A percentile compares a stretch with the other conserved stretches of the same genome.
Evolutionary conservation across 2,113 vertebrate genomes (phyloP).

Genomic region (Cyphomyrus plagiostoma): DNA sequence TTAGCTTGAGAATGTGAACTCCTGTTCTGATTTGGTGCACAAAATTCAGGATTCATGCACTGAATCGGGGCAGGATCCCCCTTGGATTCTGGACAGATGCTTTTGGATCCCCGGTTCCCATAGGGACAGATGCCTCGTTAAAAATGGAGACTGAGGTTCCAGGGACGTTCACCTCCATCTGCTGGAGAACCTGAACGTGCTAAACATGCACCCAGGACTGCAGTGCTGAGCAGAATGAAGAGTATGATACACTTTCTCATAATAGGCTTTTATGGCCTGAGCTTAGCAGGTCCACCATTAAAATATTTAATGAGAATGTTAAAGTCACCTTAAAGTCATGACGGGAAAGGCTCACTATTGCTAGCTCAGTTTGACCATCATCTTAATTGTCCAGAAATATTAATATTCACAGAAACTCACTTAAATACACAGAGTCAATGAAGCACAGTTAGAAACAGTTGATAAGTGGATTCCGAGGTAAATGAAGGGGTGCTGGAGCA

Average conservation of each 20-base stretch:
- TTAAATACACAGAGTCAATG: too few species aligned
- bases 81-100: neutral
- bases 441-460: too few species aligned
- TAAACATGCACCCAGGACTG: neutral
- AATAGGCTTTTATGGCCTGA: neutral
- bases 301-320: neutral
- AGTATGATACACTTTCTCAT: neutral
- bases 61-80: neutral
- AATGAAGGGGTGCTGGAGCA: too few species aligned
- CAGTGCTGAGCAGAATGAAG: neutral
- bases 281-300: neutral
- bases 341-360: neutral
- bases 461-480: too few species aligned
- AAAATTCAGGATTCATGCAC: neutral
- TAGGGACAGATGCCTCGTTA: neutral
- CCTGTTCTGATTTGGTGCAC: neutral
- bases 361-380: neutral
- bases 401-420: neutral
- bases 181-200: neutral
- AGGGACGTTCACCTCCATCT: neutral
- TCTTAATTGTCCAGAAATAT: neutral
- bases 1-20: neutral
- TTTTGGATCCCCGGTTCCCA: neutral
- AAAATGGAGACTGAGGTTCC: neutral
- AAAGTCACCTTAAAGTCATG: neutral